phyloP scores from a whole-genome alignment of 2,113 vertebrate species.

The Mugil cephalus region DNA sequence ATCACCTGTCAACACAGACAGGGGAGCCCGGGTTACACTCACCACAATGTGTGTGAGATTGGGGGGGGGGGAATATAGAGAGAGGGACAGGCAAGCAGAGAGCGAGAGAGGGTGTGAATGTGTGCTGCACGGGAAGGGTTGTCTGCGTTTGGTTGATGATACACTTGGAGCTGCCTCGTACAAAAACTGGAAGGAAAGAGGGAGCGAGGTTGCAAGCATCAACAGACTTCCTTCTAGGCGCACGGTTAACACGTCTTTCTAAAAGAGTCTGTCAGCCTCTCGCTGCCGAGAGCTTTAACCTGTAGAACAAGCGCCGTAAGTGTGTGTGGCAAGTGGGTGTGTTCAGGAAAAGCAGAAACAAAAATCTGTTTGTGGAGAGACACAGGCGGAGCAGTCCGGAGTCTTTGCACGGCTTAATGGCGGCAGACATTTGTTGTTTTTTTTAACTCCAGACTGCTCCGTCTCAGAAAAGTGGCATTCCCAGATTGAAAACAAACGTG shows the following conservation, averaged over 20 bases:
- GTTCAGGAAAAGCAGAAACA: constrained; percentile 54
- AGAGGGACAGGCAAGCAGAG: constrained; percentile 6
- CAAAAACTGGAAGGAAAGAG: constrained; percentile 65
- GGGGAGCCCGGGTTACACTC: constrained; percentile 81
- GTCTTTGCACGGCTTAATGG: constrained; percentile 1
- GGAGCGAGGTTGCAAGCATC: constrained; percentile 64
- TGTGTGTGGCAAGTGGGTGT: constrained; percentile 55
- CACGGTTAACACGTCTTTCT: constrained; percentile 48
- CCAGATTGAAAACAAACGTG: constrained; percentile 36
- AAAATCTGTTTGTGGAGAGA: constrained; percentile 54
- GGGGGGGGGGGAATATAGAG: no score
- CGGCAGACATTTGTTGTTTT: neutral
- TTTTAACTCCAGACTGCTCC: constrained; percentile 48
- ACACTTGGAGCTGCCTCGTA: constrained; percentile 61
- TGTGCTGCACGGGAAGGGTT: constrained; percentile 59
- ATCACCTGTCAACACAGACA: constrained; percentile 92
- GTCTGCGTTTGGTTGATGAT: constrained; percentile 65
- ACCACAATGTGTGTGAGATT: constrained; percentile 50
- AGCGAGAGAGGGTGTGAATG: constrained; percentile 54
- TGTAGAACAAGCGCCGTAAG: constrained; percentile 47
- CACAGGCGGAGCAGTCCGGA: constrained; percentile 62
- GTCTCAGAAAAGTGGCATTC: constrained; percentile 29
- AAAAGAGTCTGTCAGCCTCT: constrained; percentile 47
- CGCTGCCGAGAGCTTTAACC: constrained; percentile 45
- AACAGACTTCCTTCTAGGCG: constrained; percentile 54